A percentile compares a stretch with the other conserved stretches of the same genome.
Evolutionary conservation across 2,888 invertebrate species (phyloP).

Genomic region (Pycnomerus fuliginosus): DNA sequence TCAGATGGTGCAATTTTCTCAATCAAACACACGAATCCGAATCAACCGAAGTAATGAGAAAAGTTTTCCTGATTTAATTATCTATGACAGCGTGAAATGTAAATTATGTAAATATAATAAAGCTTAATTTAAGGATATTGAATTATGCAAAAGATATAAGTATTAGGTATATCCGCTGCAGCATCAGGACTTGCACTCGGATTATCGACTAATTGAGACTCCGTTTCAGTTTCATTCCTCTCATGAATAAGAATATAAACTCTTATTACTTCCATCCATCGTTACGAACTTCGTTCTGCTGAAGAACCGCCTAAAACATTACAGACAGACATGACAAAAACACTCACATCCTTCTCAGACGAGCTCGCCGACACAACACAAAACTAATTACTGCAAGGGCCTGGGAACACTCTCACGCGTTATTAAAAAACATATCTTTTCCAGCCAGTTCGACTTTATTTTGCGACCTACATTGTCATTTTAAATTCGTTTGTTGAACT

Average conservation of each 20-base stretch:
- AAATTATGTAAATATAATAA: slow-evolving; percentile 43
- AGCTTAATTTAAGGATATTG: slow-evolving; percentile 41
- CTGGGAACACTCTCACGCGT: too few relatives aligned
- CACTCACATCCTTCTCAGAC: too few relatives aligned
- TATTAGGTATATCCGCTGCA: slow-evolving; percentile 25
- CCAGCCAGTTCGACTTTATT: too few relatives aligned
- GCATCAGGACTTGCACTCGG: slow-evolving; percentile 4
- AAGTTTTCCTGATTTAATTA: slow-evolving; percentile 43
- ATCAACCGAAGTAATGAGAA: slow-evolving; percentile 40
- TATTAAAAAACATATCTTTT: too few relatives aligned
- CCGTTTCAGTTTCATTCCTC: slow-evolving; percentile 19
- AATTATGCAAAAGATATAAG: slow-evolving; percentile 39
- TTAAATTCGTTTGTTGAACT: too few relatives aligned
- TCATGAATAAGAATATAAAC: slow-evolving; percentile 23
- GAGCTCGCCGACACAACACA: too few relatives aligned
- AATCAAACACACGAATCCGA: slow-evolving; percentile 33
- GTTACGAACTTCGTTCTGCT: too few relatives aligned
- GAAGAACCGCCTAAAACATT: too few relatives aligned
- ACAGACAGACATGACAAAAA: too few relatives aligned
- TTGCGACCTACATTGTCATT: too few relatives aligned
- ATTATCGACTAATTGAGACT: slow-evolving; percentile 23
- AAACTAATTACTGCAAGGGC: too few relatives aligned
- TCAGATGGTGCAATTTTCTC: slow-evolving; percentile 29
- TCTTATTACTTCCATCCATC: slow-evolving; percentile 16
- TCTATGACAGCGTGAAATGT: slow-evolving; percentile 42